Evolutionary conservation across 2,888 invertebrate genomes (phyloP).

Genomic region (Amblyjoppa fuscipennis): DNA sequence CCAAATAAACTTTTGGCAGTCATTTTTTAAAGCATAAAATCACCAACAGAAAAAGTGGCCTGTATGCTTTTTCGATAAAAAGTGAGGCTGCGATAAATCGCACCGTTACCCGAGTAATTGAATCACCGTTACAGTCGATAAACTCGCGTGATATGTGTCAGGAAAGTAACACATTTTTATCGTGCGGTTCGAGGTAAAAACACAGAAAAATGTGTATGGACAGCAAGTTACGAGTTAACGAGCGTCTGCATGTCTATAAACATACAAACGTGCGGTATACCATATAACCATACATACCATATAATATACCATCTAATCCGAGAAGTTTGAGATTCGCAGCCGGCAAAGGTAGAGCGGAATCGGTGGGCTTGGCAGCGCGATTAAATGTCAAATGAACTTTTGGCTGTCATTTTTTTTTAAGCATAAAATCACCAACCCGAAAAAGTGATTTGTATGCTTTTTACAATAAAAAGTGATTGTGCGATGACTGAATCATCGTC

Average conservation of each 20-base stretch:
- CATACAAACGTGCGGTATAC: neutral
- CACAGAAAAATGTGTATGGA: constrained; percentile 2
- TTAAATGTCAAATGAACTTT: neutral
- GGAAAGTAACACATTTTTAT: constrained; percentile 1
- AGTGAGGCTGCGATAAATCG: neutral
- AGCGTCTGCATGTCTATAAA: constrained; percentile 30
- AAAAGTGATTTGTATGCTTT: neutral
- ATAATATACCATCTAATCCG: neutral
- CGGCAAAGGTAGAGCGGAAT: neutral
- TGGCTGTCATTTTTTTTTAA: no score
- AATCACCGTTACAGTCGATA: neutral
- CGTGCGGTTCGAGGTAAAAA: neutral
- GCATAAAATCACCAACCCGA: neutral
- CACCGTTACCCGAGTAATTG: neutral
- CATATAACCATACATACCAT: no score
- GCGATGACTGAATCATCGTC: neutral
- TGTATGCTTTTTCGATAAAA: neutral
- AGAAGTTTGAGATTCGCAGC: constrained; percentile 7
- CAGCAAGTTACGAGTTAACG: constrained; percentile 51
- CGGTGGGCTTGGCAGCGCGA: constrained; percentile 4
- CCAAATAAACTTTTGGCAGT: neutral
- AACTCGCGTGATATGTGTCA: neutral
- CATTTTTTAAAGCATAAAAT: no score
- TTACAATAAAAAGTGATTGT: neutral
- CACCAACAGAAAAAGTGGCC: neutral